Percentiles rank a stretch among this genome's conserved stretches.
These are phyloP conservation scores for Natrix natrix DNA, from an alignment of 2,797 vertebrate species.

Conservation along the genomic window DNA sequence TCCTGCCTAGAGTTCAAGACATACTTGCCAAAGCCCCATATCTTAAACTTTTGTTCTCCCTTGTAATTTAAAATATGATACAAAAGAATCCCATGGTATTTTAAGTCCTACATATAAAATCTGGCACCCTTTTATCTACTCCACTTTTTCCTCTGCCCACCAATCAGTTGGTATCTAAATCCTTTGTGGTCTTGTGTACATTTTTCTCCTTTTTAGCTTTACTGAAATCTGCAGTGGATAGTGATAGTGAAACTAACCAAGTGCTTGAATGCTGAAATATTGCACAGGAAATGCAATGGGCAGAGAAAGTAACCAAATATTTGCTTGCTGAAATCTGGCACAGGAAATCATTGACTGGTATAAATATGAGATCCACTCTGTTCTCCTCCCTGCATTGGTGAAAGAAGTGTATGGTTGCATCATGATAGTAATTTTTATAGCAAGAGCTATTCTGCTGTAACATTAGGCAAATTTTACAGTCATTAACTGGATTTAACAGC, in stretches of 20 bases:
- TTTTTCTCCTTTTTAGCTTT: background rate
- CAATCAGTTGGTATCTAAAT: background rate
- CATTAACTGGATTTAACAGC: background rate
- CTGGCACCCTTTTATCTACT: background rate
- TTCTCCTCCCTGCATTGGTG: background rate
- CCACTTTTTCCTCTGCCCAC: background rate
- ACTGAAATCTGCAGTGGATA: background rate
- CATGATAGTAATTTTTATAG: background rate
- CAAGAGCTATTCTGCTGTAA: background rate
- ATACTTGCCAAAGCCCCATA: background rate
- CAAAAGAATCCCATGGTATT: background rate
- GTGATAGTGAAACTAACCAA: background rate
- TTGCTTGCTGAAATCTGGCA: background rate
- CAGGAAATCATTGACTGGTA: background rate
- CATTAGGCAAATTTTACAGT: background rate
- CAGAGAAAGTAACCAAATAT: background rate
- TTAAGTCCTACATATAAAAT: background rate
- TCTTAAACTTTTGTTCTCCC: background rate
- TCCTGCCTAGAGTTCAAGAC: background rate
- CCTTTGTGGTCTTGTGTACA: background rate
- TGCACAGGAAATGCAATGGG: background rate
- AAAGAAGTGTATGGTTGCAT: background rate
- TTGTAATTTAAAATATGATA: background rate
- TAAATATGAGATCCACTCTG: background rate
- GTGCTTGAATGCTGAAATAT: background rate